These are phyloP conservation scores for Oxycera nigricornis DNA, from an alignment of 2,888 invertebrate species.

Conservation along the genomic window DNA sequence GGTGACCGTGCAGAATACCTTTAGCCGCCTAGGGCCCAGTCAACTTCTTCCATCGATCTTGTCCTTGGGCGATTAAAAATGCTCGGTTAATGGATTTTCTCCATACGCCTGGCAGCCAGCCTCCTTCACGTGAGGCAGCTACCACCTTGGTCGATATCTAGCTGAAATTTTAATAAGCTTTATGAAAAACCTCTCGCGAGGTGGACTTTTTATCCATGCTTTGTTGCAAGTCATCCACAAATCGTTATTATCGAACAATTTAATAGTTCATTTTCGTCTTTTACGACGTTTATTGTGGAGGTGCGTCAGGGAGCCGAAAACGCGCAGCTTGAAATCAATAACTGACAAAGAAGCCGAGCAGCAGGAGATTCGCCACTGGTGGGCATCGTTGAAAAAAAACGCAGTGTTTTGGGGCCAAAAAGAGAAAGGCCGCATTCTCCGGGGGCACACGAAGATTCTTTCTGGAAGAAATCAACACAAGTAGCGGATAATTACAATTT, in stretches of 20 bases:
- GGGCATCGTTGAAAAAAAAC: conserved; percentile 41
- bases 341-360: conserved; percentile 39
- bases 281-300: conserved; percentile 34
- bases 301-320: conserved; percentile 40
- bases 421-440: conserved; percentile 36
- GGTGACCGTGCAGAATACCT: conserved; percentile 36
- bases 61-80: conserved; percentile 31
- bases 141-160: conserved; percentile 26
- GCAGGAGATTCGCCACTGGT: conserved; percentile 39
- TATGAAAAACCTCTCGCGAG: conserved; percentile 14
- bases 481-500: conserved; percentile 52
- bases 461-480: conserved; percentile 50
- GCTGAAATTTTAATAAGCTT: conserved; percentile 39
- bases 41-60: conserved; percentile 26
- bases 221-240: conserved; percentile 50
- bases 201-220: background rate
- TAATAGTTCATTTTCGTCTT: conserved; percentile 43
- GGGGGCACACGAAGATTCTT: conserved; percentile 28
- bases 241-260: conserved; percentile 49
- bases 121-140: background rate
- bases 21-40: conserved; percentile 29
- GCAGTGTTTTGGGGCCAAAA: conserved; percentile 45
- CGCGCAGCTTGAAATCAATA: conserved; percentile 44
- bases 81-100: conserved; percentile 36
- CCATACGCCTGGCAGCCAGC: conserved; percentile 14